Conservation (phyloP, 2,113 vertebrate species). For the Azemiops feae region DNA sequence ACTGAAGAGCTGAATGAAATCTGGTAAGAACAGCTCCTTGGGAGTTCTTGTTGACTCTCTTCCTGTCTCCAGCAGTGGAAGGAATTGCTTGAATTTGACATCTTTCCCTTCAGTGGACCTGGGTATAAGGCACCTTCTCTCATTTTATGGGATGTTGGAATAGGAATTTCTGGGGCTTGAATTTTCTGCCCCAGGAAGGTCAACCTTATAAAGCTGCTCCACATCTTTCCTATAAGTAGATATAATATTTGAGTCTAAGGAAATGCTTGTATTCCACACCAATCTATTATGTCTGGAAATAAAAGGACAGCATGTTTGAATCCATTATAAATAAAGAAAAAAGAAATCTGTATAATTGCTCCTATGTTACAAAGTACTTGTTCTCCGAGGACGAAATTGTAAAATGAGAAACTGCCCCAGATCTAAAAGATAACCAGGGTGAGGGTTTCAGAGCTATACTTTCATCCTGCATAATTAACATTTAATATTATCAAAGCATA, state of each 20-base stretch:
- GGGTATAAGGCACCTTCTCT: not conserved
- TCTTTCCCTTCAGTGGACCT: not conserved
- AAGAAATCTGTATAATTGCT: not conserved
- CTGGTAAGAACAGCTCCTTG: conserved; percentile 45
- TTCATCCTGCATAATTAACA: not conserved
- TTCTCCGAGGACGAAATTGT: not conserved
- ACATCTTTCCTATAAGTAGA: not conserved
- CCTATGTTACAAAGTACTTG: not conserved
- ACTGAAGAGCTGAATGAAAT: conserved; percentile 60
- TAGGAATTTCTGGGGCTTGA: not conserved
- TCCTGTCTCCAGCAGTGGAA: not conserved
- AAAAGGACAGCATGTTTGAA: not conserved
- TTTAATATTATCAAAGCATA: not conserved
- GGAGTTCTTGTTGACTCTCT: not conserved
- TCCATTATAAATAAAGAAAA: not conserved
- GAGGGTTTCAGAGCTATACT: not conserved
- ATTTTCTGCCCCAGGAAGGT: not conserved
- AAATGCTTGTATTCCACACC: not conserved
- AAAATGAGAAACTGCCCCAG: not conserved
- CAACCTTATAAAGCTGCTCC: too few species aligned
- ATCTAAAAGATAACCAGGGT: not conserved
- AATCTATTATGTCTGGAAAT: not conserved
- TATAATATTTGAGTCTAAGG: not conserved
- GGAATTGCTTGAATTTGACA: not conserved
- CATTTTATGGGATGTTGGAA: not conserved